Evolutionary conservation across 2,797 vertebrate genomes (phyloP), one percentile per base, ranked within the genome.

Genomic region (Bucorvus abyssinicus): DNA sequence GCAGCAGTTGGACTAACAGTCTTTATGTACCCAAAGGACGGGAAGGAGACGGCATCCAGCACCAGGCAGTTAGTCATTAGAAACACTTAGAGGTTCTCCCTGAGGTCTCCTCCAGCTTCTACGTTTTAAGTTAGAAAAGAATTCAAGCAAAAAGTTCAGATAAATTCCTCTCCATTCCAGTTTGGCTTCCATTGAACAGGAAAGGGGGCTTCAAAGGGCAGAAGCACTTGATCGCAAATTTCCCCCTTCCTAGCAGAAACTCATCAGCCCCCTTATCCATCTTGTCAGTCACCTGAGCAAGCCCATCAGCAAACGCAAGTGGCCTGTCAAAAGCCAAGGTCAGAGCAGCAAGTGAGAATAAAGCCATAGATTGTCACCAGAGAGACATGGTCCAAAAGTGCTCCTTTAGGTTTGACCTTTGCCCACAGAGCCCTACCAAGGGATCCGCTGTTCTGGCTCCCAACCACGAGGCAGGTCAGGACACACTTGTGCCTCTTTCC

Each of bases 141-240:
- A 53, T 15, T 69, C 38, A 75, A 82, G 61, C 67, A 53, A 79
- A 53, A 40, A 36, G 17, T 23, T 56, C 14, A 2, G 29, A 50
- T 53, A 36, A 83, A 86, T 50, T 85, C 40, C 19, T 49, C 23
- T 13, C 29, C 29, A 3, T 57, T 87, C 10, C 64, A 67, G 12
- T 61, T 36, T 24, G 52, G 16, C 20, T 71, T 89, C 69, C 42
- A 24, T 40, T 76, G 22, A 57, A 67, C n/a, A 45, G 8, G 29
- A 81, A 86, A 85, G 55, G 75, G 17, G 68, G n/a, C 44, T 82
- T 93, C 80, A 84, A 85, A 96, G 45, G 56, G 49, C 40, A 85
- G 45, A 93, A 89, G 44, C 59, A 79, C 14, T 82, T 71, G n/a
- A 80, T 5, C 52, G 55, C 12, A 61, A 55, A 71, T 19, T 8